Conservation (phyloP, 2,797 vertebrate genomes). For the Octomys mimax region DNA sequence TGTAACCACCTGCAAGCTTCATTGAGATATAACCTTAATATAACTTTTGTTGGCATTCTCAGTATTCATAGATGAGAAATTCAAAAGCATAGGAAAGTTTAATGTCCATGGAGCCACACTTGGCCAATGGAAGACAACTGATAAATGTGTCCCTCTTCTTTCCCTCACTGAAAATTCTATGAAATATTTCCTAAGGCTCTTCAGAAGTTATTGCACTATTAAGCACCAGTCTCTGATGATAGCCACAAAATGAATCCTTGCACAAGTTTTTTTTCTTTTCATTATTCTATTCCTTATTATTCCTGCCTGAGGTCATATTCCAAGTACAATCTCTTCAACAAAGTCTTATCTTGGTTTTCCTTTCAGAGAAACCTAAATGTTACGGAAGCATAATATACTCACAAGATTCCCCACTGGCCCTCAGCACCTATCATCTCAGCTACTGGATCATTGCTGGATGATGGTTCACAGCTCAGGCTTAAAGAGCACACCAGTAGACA, state of each 20-base stretch:
- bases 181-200: neutral
- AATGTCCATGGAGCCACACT: neutral
- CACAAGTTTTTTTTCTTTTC: neutral
- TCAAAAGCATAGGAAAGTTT: neutral
- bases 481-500: neutral
- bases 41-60: slow-evolving; percentile 19
- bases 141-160: neutral
- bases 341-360: neutral
- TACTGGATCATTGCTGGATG: neutral
- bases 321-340: neutral
- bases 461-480: neutral
- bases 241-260: neutral
- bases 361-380: neutral
- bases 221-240: neutral
- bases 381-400: neutral
- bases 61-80: neutral
- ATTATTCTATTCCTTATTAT: neutral
- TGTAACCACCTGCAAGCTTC: neutral
- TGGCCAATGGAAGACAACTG: neutral
- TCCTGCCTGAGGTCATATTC: neutral
- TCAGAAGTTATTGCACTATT: neutral
- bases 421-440: neutral
- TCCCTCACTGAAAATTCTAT: neutral
- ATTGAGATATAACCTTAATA: neutral
- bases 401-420: neutral